Evolutionary conservation across 30 jellyfish, hydroid and myxozoan species (phyloP).

Genomic region (Aurelia aurita): DNA sequence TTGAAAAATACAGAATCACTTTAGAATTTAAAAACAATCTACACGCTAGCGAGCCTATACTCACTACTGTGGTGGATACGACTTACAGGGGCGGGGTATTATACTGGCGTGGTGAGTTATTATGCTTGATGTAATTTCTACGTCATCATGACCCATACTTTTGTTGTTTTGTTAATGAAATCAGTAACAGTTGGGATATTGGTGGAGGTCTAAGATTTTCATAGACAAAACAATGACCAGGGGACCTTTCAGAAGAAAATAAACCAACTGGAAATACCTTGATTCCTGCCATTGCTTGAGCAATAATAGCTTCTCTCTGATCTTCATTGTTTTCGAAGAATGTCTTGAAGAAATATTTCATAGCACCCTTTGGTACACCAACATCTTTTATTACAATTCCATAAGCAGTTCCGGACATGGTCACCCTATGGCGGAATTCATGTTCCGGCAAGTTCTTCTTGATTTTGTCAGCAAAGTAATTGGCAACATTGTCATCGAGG

Average conservation of each 20-base stretch:
- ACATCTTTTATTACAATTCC: constrained; percentile 64
- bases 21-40: too few relatives aligned
- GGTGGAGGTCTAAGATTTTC: too few relatives aligned
- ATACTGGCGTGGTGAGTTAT: too few relatives aligned
- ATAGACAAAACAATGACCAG: background rate
- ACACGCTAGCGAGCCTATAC: too few relatives aligned
- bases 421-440: constrained; percentile 54
- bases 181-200: too few relatives aligned
- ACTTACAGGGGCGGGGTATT: too few relatives aligned
- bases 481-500: constrained; percentile 76
- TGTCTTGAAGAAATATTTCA: constrained; percentile 60
- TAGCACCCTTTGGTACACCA: constrained; percentile 52
- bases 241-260: background rate
- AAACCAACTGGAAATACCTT: constrained; percentile 31
- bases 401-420: constrained; percentile 71
- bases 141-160: too few relatives aligned
- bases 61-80: too few relatives aligned
- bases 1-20: too few relatives aligned
- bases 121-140: too few relatives aligned
- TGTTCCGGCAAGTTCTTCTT: constrained; percentile 43
- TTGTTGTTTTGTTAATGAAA: too few relatives aligned
- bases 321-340: constrained; percentile 85
- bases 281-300: constrained; percentile 74
- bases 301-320: constrained; percentile 76
- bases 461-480: constrained; percentile 35